phyloP scores from a whole-genome alignment of 2,888 invertebrate genomes.

The Agrenia bidenticulata region DNA sequence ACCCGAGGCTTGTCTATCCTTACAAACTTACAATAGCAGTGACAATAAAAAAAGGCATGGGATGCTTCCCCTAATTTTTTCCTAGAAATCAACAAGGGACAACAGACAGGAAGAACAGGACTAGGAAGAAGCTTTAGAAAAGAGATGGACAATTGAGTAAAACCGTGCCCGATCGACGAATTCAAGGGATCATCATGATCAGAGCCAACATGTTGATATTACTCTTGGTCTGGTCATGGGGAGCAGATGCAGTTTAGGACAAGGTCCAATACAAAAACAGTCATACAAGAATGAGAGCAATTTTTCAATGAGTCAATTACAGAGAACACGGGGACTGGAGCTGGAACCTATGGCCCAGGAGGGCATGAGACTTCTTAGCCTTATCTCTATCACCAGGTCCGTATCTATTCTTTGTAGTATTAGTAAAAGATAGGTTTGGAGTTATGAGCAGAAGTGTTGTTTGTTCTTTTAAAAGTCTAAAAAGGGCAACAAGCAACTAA shows the following conservation, averaged over 20 bases:
- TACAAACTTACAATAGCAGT: too few species aligned
- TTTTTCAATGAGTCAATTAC: constrained; percentile 30
- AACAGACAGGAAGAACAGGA: background rate
- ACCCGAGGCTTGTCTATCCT: too few species aligned
- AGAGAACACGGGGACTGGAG: background rate
- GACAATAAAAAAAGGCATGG: too few species aligned
- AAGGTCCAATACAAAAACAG: background rate
- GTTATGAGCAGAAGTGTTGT: background rate
- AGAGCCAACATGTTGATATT: background rate
- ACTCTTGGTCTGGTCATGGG: background rate
- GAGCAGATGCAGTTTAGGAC: constrained; percentile 6
- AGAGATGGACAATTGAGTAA: constrained; percentile 15
- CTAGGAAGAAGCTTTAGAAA: background rate
- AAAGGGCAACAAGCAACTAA: constrained; percentile 16
- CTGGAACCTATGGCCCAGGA: too few species aligned
- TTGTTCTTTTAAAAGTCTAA: background rate
- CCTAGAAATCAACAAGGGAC: constrained; percentile 1
- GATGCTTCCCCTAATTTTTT: too few species aligned
- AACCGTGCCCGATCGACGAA: constrained; percentile 42
- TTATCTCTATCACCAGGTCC: background rate
- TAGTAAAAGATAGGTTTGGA: constrained; percentile 2
- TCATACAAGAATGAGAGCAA: constrained; percentile 14
- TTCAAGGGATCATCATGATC: constrained; percentile 28
- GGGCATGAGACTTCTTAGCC: background rate
- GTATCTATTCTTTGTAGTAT: too few species aligned